phyloP scores from a whole-genome alignment of 2,113 vertebrate genomes.

The Melierax canorus region DNA sequence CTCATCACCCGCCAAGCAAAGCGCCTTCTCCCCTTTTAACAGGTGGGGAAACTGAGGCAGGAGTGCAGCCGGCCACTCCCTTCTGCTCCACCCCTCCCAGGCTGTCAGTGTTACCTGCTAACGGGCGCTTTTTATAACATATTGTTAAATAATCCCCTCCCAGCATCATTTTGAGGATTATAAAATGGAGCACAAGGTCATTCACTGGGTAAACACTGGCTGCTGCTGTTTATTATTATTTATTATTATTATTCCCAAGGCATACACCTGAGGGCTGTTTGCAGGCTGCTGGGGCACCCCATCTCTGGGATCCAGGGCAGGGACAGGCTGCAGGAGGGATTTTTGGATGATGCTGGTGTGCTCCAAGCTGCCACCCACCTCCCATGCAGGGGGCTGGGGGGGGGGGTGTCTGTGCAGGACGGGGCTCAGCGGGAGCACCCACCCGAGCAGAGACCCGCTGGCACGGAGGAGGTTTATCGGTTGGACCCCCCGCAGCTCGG shows the following conservation, averaged over 20 bases:
- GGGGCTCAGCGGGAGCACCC: not conserved
- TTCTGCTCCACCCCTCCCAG: not conserved
- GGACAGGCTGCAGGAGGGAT: not conserved
- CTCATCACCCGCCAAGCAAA: not conserved
- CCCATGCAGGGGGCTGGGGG: too few relatives aligned
- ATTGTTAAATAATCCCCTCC: not conserved
- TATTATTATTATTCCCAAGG: not conserved
- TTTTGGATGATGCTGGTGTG: accelerated
- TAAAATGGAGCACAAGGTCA: not conserved
- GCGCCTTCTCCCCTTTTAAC: not conserved
- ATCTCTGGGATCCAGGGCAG: too few relatives aligned
- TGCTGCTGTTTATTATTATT: accelerated
- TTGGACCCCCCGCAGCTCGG: not conserved
- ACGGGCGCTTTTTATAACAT: accelerated
- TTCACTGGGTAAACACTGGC: not conserved
- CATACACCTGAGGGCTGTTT: not conserved
- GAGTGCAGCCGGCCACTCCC: not conserved
- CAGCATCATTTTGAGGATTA: not conserved
- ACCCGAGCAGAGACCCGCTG: accelerated
- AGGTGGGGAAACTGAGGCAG: conserved; percentile 14
- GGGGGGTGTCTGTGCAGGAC: accelerated
- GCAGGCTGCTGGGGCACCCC: not conserved
- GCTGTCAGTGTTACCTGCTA: accelerated
- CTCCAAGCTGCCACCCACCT: not conserved
- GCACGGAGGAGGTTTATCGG: not conserved